Base-by-base conservation (phyloP, 2,113 vertebrate genomes). In the Mandrillus leucophaeus region DNA sequence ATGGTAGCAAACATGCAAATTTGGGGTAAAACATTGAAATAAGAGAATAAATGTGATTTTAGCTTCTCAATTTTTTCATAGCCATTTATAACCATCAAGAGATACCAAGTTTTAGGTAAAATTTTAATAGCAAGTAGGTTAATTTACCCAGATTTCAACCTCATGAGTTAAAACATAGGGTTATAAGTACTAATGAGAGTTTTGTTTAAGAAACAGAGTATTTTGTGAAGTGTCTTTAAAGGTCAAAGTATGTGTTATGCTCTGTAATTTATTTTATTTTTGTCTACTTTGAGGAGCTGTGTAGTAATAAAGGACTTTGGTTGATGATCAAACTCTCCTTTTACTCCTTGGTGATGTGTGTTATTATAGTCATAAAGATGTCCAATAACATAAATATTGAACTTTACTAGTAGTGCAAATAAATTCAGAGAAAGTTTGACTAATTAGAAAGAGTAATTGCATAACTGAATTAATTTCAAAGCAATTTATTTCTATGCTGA, bases 391-490 rank as follows among this genome's bases (percentile, higher is more conserved):
- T 72, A 55, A 86, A 57, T 86, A 18, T n/a, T 72, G 20, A 81
- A 48, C 10, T 23, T 64, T n/a, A 32, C 14, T 96, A 57, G 9
- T 40, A 35, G 17, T 64, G 3, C 5, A 20, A 20, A 43, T 64
- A 82, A 75, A 94, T 90, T 79, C 1, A 90, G 84, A 89, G 90
- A 83, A 90, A 70, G 17, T 50, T 73, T 61, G 68, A 43, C 43
- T 57, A 87, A 59, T 75, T 87, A 25, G 75, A 57, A 90, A 88
- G 55, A 75, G 78, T 57, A 85, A 8, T 22, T 94, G 7, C 70
- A 35, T 90, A 76, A 73, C 11, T 75, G 13, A 94, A 89, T 90
- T 92, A 61, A 50, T 80, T 90, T 93, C 22, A 75, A 93, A 85
- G 40, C n/a, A 59, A 4, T 70, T 91, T 95, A 83, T 93, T 35